Percentiles rank a stretch among this genome's conserved stretches.
These are phyloP conservation scores for Silurus glanis DNA, from an alignment of 2,113 vertebrate genomes.

Conservation along the genomic window DNA sequence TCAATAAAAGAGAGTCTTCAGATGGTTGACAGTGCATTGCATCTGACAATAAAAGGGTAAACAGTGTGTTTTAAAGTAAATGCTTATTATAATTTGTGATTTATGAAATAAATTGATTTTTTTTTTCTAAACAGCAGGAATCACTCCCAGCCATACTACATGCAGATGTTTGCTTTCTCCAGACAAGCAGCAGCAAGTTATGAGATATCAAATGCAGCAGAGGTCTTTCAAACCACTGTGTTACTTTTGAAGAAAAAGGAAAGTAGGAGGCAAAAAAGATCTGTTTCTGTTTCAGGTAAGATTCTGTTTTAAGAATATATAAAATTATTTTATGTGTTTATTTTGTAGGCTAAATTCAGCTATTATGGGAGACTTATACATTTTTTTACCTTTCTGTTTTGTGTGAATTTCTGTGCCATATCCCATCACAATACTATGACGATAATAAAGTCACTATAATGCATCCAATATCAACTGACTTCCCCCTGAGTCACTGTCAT, in stretches of 20 bases:
- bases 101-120: neutral
- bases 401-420: no score
- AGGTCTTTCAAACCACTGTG: slow-evolving; percentile 78
- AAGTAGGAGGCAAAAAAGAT: slow-evolving; percentile 60
- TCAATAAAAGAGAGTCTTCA: slow-evolving; percentile 64
- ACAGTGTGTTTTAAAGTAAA: neutral
- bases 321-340: neutral
- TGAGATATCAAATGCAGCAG: slow-evolving; percentile 74
- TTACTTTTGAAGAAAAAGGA: slow-evolving; percentile 64
- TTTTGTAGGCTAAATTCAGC: neutral
- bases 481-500: neutral
- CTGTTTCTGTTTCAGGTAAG: slow-evolving; percentile 69
- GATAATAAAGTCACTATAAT: neutral
- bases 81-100: neutral
- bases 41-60: slow-evolving; percentile 67
- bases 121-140: slow-evolving; percentile 52
- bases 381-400: neutral
- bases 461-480: neutral
- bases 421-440: no score
- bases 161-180: slow-evolving; percentile 66
- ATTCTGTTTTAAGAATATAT: slow-evolving; percentile 16
- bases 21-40: slow-evolving; percentile 59
- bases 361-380: neutral
- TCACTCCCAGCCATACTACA: slow-evolving; percentile 52
- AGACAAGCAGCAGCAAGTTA: slow-evolving; percentile 69